Base-by-base conservation (phyloP, 37 sponge, comb jelly and placozoan genomes). In the Axinella damicornis region DNA sequence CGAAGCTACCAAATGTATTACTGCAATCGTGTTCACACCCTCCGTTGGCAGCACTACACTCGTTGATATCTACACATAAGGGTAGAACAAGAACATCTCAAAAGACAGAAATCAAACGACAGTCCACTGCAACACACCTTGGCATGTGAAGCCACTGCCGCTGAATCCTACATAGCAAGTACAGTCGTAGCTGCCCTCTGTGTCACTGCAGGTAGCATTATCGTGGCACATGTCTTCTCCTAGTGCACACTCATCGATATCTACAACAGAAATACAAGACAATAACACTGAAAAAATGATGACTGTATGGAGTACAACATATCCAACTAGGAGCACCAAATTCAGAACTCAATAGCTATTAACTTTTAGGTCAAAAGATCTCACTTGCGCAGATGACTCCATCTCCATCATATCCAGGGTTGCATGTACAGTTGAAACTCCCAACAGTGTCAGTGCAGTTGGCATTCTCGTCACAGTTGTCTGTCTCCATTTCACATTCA, bases 11-110 rank as follows among this genome's bases (percentile, higher is more conserved):
- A 14, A 65, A 32, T 0, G 32, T 60, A 69, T 87, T 87, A 31
- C 20, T 73, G 63, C 88, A 87, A 1, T 15, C 65, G 31, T 87
- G 81, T 30, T 37, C 40, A 74, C 88, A 87, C 2, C 81, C 81
- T 69, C 88, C 81, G 73, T 87, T 87, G 32, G 66, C 39, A 28
- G 16, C 40, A 32, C 6, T 15, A 87, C 88, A 87, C 75, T 87
- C 80, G 64, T 87, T 65, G 31, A 74, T 53, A 80, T 87, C 88
- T 87, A 55, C 61, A 52, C 9, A 46, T n/a, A n/a, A n/a, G n/a
- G n/a, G n/a, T 46, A 46, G 9, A 12, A 46, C 9, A 46, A 46
- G 9, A 12, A 9, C 46, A 46, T 46, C 46, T 4, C 4, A 46
- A 12, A 12, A 46, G 4, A 46, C 4, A 46, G 4, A 9, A 4